Percentiles rank a stretch among this genome's conserved stretches.
phyloP scores from a whole-genome alignment of 2,113 vertebrate species.

The Ceyx cyanopectus region DNA sequence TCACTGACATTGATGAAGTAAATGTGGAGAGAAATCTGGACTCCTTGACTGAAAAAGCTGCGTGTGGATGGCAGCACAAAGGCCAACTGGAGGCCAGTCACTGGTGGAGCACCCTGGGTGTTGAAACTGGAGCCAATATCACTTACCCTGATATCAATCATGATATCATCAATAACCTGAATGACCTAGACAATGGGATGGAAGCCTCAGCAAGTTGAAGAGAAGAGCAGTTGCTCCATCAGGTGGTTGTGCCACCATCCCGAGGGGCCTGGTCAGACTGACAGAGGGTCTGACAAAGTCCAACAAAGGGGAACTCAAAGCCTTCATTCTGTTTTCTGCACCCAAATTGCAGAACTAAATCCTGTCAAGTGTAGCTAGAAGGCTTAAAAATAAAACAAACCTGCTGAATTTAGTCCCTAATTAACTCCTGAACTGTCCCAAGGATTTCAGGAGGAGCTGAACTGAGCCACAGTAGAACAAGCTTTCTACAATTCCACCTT shows the following conservation, averaged over 20 bases:
- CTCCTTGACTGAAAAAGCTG: background rate
- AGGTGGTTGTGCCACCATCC: background rate
- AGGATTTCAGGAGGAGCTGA: background rate
- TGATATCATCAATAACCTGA: too few relatives aligned
- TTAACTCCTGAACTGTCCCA: background rate
- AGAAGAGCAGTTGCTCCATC: background rate
- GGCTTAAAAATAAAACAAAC: background rate
- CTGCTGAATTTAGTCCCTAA: background rate
- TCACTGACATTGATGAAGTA: background rate
- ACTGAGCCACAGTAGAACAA: background rate
- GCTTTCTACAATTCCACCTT: background rate
- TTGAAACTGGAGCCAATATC: background rate
- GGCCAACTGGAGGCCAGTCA: background rate
- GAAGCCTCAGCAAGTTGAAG: background rate
- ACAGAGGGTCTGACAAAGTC: background rate
- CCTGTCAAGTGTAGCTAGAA: background rate
- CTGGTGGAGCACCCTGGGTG: too few relatives aligned
- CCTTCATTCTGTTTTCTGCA: background rate
- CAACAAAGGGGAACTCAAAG: background rate
- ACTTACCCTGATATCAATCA: background rate
- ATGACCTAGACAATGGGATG: background rate
- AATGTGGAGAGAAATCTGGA: background rate
- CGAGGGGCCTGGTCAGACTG: background rate
- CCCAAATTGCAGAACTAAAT: background rate
- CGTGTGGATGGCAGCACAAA: background rate